Conservation (phyloP, 2,113 vertebrate species). For the Barbus barbus region DNA sequence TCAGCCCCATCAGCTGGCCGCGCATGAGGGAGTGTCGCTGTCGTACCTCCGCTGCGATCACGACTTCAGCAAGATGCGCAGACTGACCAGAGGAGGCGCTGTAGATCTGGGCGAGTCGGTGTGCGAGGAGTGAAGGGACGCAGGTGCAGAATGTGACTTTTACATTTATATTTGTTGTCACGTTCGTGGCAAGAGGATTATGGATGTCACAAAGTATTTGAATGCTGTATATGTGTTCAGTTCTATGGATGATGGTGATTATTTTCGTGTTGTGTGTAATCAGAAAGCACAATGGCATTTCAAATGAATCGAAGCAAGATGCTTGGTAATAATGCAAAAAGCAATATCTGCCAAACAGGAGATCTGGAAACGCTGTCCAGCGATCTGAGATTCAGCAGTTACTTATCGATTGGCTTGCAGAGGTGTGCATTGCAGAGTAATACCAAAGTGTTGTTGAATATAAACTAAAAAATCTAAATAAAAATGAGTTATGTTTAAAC, state of each 20-base stretch:
- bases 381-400: conserved; percentile 27
- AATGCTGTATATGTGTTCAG: conserved; percentile 8
- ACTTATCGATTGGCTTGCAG: conserved; percentile 43
- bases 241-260: conserved; percentile 17
- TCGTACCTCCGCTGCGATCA: conserved; percentile 80
- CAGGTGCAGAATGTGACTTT: conserved; percentile 16
- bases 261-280: background rate
- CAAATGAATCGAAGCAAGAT: background rate
- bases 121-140: conserved; percentile 76
- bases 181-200: background rate
- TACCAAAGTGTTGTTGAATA: conserved; percentile 68
- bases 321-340: conserved; percentile 51
- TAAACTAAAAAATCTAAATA: conserved; percentile 14
- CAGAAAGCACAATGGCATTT: background rate
- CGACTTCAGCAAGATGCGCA: conserved; percentile 80
- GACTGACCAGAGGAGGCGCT: conserved; percentile 80
- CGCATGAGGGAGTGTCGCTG: conserved; percentile 73
- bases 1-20: conserved; percentile 74
- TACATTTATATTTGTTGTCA: conserved; percentile 9
- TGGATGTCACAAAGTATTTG: conserved; percentile 15
- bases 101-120: conserved; percentile 81
- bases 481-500: conserved; percentile 44
- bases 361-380: background rate
- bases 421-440: conserved; percentile 59
- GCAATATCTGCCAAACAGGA: conserved; percentile 52